These are phyloP conservation scores for Tenebrio molitor DNA, from an alignment of 1,140 invertebrate species.

Conservation along the genomic window DNA sequence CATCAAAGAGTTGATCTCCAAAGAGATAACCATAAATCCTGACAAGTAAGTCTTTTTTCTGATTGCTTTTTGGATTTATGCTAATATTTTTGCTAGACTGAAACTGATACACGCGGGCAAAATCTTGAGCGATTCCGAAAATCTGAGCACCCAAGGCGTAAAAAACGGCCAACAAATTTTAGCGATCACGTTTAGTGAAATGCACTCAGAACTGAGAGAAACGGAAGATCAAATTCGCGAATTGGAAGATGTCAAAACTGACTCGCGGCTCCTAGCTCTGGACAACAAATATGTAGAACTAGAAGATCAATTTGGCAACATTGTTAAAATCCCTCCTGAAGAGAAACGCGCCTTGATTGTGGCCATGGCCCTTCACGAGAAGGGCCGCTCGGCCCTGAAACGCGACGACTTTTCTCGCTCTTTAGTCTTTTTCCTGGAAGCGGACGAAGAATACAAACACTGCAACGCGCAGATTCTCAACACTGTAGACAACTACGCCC, in stretches of 20 bases:
- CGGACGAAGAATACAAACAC: constrained; percentile 79
- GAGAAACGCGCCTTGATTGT: constrained; percentile 78
- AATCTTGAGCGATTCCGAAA: constrained; percentile 71
- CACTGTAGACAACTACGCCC: constrained; percentile 84
- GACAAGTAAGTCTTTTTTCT: constrained; percentile 64
- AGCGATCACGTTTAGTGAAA: constrained; percentile 72
- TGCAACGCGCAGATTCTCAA: constrained; percentile 78
- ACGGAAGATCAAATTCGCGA: constrained; percentile 62
- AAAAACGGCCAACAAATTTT: constrained; percentile 79
- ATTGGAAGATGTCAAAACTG: constrained; percentile 71
- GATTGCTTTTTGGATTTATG: constrained; percentile 16
- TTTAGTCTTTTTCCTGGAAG: constrained; percentile 80
- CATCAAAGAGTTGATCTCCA: constrained; percentile 70
- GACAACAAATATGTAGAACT: constrained; percentile 71
- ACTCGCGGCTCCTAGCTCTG: constrained; percentile 68
- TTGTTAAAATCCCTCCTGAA: constrained; percentile 75
- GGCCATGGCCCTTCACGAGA: constrained; percentile 84
- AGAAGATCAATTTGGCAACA: constrained; percentile 83
- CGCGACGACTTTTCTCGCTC: constrained; percentile 77
- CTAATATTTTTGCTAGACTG: constrained; percentile 69
- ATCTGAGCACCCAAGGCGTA: constrained; percentile 71
- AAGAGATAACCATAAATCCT: constrained; percentile 66
- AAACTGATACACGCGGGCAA: constrained; percentile 78
- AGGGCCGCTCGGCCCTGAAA: constrained; percentile 77
- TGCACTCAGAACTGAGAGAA: constrained; percentile 61